These are phyloP conservation scores for Alethe castanea DNA, from an alignment of 2,113 vertebrate genomes.

Conservation along the genomic window DNA sequence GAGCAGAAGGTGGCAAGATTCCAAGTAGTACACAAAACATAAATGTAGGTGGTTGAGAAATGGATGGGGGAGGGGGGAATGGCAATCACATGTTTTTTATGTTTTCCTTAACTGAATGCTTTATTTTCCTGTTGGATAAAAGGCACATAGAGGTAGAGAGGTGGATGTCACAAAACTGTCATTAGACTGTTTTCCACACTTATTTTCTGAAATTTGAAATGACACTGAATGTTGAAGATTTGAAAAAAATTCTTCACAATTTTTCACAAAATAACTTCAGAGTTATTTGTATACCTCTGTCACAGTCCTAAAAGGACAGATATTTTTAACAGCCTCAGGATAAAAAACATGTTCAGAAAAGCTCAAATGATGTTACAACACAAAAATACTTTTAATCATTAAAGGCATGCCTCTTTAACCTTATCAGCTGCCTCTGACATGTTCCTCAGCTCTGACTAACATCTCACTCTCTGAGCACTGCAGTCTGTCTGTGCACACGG, in stretches of 20 bases:
- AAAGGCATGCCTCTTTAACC: conserved; percentile 24
- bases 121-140: conserved; percentile 24
- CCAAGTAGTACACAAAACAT: background rate
- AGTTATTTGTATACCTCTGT: conserved; percentile 55
- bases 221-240: conserved; percentile 13
- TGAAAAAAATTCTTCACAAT: background rate
- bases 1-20: background rate
- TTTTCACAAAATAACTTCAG: background rate
- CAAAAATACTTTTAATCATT: conserved; percentile 23
- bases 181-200: conserved; percentile 24
- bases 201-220: conserved; percentile 51
- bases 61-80: background rate
- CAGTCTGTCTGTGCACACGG: background rate
- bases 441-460: background rate
- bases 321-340: conserved; percentile 43
- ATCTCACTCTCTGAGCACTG: background rate
- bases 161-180: conserved; percentile 49
- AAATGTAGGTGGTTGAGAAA: background rate
- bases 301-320: conserved; percentile 21
- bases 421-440: background rate
- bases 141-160: background rate
- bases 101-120: background rate
- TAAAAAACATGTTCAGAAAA: conserved; percentile 50
- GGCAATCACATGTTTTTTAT: background rate
- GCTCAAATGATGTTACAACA: background rate